Conservation (phyloP, 2,797 vertebrate species). For the Tarsius wallacei region DNA sequence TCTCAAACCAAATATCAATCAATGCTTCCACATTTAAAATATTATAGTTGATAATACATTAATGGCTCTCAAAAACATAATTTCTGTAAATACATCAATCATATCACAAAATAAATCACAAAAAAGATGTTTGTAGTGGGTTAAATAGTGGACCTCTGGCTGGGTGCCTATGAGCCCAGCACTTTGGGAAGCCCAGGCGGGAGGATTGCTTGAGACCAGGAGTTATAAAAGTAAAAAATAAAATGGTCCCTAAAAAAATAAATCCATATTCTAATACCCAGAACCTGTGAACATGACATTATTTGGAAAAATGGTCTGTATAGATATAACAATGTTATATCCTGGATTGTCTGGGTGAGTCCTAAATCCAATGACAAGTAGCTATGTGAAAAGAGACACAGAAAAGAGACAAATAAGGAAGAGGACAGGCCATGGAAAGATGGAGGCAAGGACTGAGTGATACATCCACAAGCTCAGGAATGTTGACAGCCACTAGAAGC, state of each 20-base stretch:
- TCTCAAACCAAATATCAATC: neutral
- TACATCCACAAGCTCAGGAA: neutral
- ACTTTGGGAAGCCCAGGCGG: too few relatives aligned
- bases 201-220: too few relatives aligned
- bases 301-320: neutral
- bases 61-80: neutral
- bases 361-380: neutral
- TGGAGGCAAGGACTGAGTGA: neutral
- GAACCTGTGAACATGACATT: neutral
- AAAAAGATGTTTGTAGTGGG: neutral
- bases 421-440: neutral
- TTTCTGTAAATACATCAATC: neutral
- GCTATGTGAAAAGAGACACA: neutral
- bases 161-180: too few relatives aligned
- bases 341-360: neutral
- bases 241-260: neutral
- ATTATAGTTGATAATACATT: neutral
- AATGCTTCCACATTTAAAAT: neutral
- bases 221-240: too few relatives aligned
- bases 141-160: neutral
- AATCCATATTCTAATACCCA: neutral
- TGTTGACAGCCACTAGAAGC: neutral
- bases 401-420: neutral
- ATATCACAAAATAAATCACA: slow-evolving; percentile 23
- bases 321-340: neutral